Conservation (phyloP, 2,113 vertebrate species). For the Trochalopteron elliotii region DNA sequence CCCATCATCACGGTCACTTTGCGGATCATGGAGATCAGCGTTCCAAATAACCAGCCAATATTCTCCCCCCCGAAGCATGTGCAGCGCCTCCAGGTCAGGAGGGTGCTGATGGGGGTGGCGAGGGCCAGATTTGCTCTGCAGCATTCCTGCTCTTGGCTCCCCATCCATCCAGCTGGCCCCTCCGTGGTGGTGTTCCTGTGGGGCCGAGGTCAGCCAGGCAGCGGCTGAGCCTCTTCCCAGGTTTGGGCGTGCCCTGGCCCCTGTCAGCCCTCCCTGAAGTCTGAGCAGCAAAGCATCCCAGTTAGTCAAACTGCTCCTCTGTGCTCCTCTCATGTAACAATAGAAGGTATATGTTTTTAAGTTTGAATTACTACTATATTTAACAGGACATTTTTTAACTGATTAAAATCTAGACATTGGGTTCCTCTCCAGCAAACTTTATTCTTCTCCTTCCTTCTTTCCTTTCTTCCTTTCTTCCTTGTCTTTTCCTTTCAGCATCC, state of each 20-base stretch:
- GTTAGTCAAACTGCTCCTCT: constrained; percentile 69
- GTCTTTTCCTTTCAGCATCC: constrained; percentile 70
- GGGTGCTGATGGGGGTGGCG: background rate
- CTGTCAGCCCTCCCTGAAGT: constrained; percentile 48
- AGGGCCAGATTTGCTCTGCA: background rate
- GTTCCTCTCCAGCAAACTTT: constrained; percentile 72
- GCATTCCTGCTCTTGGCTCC: background rate
- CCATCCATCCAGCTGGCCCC: background rate
- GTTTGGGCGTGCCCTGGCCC: background rate
- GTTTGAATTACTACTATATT: constrained; percentile 77
- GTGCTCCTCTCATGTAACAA: constrained; percentile 76
- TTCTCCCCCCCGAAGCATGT: background rate
- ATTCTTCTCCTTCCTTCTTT: constrained; percentile 64
- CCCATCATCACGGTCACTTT: background rate
- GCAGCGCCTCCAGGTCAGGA: background rate
- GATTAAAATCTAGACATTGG: constrained; percentile 78
- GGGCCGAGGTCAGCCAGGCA: background rate
- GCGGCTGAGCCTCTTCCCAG: background rate
- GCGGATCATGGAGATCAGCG: background rate
- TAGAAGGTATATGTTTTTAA: constrained; percentile 75
- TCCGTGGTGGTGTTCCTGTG: background rate
- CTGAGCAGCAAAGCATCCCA: constrained; percentile 75
- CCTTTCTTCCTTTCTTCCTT: constrained; percentile 61
- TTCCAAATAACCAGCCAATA: background rate
- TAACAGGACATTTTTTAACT: constrained; percentile 81